phyloP scores from a whole-genome alignment of 2,888 invertebrate species.

The Drepana falcataria region DNA sequence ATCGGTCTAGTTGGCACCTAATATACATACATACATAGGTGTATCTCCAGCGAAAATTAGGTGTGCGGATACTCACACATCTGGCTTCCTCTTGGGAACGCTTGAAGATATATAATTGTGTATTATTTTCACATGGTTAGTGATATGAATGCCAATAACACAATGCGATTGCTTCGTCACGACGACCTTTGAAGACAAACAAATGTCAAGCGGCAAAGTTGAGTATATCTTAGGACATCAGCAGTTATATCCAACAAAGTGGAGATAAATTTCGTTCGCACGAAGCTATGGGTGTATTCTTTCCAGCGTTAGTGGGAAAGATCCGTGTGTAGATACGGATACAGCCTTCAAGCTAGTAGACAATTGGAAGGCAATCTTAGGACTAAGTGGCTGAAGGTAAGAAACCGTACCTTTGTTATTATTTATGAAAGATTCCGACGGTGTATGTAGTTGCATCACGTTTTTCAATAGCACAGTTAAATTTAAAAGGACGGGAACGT shows the following conservation, averaged over 20 bases:
- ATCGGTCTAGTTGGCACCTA: no score
- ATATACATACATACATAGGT: no score
- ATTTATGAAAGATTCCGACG: no score
- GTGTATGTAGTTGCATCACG: no score
- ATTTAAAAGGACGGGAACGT: no score
- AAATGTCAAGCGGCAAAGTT: not conserved
- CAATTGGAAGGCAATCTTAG: no score
- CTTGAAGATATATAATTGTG: not conserved
- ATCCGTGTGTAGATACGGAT: not conserved
- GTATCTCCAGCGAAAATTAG: no score
- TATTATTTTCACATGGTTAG: not conserved
- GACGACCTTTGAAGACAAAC: not conserved
- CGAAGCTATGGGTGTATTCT: not conserved
- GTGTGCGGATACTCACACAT: no score
- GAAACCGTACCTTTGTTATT: no score
- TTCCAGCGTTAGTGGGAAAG: not conserved
- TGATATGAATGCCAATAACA: not conserved
- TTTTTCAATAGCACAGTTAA: no score
- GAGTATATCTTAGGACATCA: not conserved
- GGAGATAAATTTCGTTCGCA: conserved; percentile 1
- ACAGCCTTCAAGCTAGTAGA: not conserved
- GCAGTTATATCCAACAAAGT: not conserved
- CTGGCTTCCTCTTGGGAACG: no score
- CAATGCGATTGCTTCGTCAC: not conserved
- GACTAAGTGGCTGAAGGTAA: no score